These are phyloP conservation scores for Trididemnum nubilum DNA, from an alignment of 23 tunicate genomes.

Conservation along the genomic window DNA sequence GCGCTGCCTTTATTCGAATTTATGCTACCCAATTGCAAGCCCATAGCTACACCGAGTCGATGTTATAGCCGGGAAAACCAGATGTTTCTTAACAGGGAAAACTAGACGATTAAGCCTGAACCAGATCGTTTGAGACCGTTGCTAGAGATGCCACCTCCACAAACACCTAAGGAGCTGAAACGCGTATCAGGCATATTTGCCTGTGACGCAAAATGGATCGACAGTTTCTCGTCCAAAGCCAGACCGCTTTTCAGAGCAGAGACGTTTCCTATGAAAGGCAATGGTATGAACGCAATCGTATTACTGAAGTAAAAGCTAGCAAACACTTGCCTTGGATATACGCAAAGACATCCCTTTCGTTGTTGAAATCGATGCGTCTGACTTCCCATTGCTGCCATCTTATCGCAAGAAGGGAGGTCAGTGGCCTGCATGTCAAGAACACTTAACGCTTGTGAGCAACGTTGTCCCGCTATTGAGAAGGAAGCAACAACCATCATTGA, in stretches of 20 bases:
- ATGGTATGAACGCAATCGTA: too few relatives aligned
- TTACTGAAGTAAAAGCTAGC: too few relatives aligned
- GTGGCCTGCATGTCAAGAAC: constrained; percentile 11
- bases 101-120: too few relatives aligned
- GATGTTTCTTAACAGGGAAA: too few relatives aligned
- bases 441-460: background rate
- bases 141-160: background rate
- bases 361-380: constrained; percentile 3
- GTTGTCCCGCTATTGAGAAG: background rate
- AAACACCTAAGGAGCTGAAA: background rate
- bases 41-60: too few relatives aligned
- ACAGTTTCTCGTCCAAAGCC: background rate
- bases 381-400: constrained; percentile 3
- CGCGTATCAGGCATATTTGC: background rate
- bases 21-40: too few relatives aligned
- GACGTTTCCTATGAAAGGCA: background rate
- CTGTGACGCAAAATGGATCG: background rate
- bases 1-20: too few relatives aligned
- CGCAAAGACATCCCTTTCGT: background rate
- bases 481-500: constrained; percentile 14
- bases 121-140: background rate
- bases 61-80: too few relatives aligned
- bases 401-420: constrained; percentile 4
- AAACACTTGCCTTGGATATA: background rate
- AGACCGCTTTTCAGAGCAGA: background rate